These are phyloP conservation scores for Dyspetes luteomarginatus DNA, from an alignment of 2,888 invertebrate genomes.

Conservation along the genomic window DNA sequence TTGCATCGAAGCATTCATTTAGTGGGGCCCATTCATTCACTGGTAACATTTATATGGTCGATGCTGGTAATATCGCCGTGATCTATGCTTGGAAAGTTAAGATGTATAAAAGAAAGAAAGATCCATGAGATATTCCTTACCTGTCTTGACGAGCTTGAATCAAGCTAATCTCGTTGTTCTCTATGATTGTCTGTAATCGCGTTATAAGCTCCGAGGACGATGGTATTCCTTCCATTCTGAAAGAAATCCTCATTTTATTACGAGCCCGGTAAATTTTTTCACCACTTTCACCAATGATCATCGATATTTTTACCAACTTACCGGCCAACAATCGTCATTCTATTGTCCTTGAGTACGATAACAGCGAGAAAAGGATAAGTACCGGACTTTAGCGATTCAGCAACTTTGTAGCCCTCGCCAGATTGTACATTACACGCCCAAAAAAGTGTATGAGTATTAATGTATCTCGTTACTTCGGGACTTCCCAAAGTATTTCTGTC, in stretches of 20 bases:
- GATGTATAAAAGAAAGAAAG: too few relatives aligned
- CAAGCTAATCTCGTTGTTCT: slow-evolving; percentile 94
- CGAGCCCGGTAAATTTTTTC: background rate
- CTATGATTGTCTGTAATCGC: slow-evolving; percentile 90
- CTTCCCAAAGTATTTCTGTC: slow-evolving; percentile 89
- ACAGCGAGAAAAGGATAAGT: slow-evolving; percentile 95
- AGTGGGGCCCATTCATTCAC: too few relatives aligned
- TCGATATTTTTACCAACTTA: slow-evolving; percentile 68
- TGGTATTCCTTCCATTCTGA: slow-evolving; percentile 93
- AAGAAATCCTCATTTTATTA: slow-evolving; percentile 3
- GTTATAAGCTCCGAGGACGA: slow-evolving; percentile 89
- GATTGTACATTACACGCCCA: slow-evolving; percentile 97
- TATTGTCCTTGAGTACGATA: slow-evolving; percentile 94
- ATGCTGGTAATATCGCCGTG: too few relatives aligned
- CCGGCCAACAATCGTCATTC: slow-evolving; percentile 95
- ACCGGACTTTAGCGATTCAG: slow-evolving; percentile 92
- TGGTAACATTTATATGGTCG: too few relatives aligned
- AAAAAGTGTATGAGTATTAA: slow-evolving; percentile 93
- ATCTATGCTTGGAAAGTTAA: too few relatives aligned
- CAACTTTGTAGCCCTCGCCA: slow-evolving; percentile 96
- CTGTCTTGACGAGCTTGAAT: slow-evolving; percentile 94
- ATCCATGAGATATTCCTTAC: too few relatives aligned
- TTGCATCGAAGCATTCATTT: too few relatives aligned
- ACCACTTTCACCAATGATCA: too few relatives aligned
- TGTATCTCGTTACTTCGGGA: slow-evolving; percentile 90